phyloP scores from a whole-genome alignment of 1,140 invertebrate species.

The Harpegnathos saltator region DNA sequence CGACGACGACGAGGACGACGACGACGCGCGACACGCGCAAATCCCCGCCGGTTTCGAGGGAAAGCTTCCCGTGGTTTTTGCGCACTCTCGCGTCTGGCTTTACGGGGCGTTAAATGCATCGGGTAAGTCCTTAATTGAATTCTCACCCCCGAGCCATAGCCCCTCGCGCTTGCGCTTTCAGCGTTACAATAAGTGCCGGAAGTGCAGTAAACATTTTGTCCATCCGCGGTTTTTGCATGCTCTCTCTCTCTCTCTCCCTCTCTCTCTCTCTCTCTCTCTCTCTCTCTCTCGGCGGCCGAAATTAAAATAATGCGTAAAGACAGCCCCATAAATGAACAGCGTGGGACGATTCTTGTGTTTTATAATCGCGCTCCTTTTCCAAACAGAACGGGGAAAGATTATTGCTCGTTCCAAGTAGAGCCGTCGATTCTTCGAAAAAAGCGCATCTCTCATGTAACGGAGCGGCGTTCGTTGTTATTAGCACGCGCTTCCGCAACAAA shows the following conservation, averaged over 20 bases:
- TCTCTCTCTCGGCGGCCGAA: not conserved
- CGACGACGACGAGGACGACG: not conserved
- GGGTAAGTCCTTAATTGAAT: constrained; percentile 70
- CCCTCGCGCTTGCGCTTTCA: not conserved
- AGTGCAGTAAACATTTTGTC: constrained; percentile 55
- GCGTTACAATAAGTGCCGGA: constrained; percentile 29
- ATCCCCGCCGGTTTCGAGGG: constrained; percentile 60
- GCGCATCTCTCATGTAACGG: no score
- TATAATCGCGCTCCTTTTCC: no score
- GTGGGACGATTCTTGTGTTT: no score
- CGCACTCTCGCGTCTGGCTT: constrained; percentile 57
- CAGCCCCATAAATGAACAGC: not conserved
- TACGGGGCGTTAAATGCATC: constrained; percentile 69
- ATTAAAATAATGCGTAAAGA: not conserved
- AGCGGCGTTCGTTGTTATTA: no score
- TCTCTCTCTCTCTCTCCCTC: no score
- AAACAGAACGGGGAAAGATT: no score
- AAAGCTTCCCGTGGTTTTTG: constrained; percentile 62
- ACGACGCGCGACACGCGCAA: constrained; percentile 35
- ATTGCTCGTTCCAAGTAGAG: no score
- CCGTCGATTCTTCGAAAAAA: no score
- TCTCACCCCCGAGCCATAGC: constrained; percentile 22
- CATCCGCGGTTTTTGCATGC: not conserved
- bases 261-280: no score
- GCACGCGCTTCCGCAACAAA: not conserved